Conservation (phyloP, 2,113 vertebrate genomes). For the Aptenodytes patagonicus region DNA sequence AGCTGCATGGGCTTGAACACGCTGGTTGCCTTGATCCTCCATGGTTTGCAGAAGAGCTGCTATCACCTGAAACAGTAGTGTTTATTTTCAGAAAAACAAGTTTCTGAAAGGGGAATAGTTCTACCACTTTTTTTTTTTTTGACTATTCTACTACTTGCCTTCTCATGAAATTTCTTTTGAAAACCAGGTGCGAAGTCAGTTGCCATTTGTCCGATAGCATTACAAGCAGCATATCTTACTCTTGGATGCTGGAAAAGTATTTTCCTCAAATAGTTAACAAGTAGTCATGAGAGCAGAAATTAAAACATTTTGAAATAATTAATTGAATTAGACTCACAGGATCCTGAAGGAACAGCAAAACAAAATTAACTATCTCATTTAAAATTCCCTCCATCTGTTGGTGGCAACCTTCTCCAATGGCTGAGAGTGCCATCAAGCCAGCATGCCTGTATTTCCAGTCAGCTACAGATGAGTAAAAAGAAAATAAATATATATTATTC, state of each 20-base stretch:
- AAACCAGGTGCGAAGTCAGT: constrained; percentile 97
- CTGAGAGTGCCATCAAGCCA: constrained; percentile 95
- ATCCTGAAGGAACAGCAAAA: constrained; percentile 93
- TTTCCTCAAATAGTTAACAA: constrained; percentile 2
- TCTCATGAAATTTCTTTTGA: constrained; percentile 98
- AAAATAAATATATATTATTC: background rate
- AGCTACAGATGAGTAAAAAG: constrained; percentile 70
- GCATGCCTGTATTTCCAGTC: constrained; percentile 98
- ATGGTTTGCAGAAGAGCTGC: constrained; percentile 93
- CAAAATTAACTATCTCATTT: constrained; percentile 94
- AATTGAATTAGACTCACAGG: constrained; percentile 81
- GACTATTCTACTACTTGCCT: constrained; percentile 72
- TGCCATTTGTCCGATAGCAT: constrained; percentile 98
- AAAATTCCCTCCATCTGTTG: constrained; percentile 99
- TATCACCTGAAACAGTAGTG: constrained; percentile 82
- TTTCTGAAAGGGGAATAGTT: background rate
- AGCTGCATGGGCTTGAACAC: constrained; percentile 96
- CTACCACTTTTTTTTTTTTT: background rate
- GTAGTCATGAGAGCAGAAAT: background rate
- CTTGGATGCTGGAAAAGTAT: constrained; percentile 85
- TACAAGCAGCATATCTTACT: constrained; percentile 95
- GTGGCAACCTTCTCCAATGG: constrained; percentile 97
- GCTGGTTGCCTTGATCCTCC: constrained; percentile 94
- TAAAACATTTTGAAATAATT: background rate
- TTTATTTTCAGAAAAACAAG: background rate